These are phyloP conservation scores for Lithobates sylvaticus DNA, from an alignment of 2,797 vertebrate genomes.

Conservation along the genomic window DNA sequence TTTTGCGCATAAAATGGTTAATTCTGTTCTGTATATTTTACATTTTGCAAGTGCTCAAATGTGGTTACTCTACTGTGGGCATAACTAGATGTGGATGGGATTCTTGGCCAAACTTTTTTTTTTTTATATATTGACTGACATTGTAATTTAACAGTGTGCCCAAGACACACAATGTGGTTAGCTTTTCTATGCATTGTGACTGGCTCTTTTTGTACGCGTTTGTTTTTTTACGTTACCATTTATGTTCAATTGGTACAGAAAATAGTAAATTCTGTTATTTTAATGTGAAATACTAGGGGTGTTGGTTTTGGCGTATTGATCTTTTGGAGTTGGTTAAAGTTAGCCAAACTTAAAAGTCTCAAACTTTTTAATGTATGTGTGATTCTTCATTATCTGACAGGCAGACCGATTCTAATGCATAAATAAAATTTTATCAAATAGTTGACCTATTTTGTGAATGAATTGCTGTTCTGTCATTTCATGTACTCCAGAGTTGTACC, in stretches of 20 bases:
- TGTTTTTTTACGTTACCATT: neutral
- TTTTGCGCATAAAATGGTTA: neutral
- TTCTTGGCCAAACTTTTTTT: neutral
- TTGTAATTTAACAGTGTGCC: neutral
- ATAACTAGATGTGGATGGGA: too few relatives aligned
- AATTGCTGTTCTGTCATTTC: neutral
- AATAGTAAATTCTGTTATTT: conserved; percentile 7
- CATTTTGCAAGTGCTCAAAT: neutral
- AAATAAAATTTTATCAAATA: conserved; percentile 2
- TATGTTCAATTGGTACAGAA: neutral
- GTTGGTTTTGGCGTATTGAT: conserved; percentile 6
- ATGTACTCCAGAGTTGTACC: too few relatives aligned
- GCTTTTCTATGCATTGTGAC: conserved; percentile 11
- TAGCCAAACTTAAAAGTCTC: neutral
- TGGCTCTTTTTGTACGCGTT: conserved; percentile 7
- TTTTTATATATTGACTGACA: neutral
- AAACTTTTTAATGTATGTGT: conserved; percentile 2
- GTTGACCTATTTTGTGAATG: neutral
- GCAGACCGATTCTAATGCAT: neutral
- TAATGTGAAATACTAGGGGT: conserved; percentile 39
- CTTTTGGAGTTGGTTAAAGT: neutral
- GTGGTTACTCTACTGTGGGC: neutral
- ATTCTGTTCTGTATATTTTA: neutral
- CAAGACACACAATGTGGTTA: neutral
- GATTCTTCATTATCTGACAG: conserved; percentile 17